phyloP scores from a whole-genome alignment of 2,888 invertebrate species.

The Thereva nobilitata region DNA sequence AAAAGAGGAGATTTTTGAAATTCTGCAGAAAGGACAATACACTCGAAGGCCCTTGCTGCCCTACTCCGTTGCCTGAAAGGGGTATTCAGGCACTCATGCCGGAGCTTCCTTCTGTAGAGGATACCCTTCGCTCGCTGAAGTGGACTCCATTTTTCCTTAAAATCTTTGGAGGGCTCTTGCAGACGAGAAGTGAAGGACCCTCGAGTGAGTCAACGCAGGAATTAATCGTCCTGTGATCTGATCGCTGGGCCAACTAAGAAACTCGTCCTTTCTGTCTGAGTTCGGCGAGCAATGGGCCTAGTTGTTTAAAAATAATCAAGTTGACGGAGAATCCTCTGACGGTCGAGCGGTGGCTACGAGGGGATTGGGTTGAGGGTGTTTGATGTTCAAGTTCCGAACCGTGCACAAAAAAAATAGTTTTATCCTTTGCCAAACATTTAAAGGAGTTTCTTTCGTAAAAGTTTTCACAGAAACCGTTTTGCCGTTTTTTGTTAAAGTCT shows the following conservation, averaged over 20 bases:
- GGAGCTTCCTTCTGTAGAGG: neutral
- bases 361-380: too few species aligned
- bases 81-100: neutral
- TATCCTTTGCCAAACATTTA: too few species aligned
- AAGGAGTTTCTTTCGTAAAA: too few species aligned
- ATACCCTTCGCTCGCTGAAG: constrained; percentile 21
- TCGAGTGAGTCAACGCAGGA: constrained; percentile 27
- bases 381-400: too few species aligned
- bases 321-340: too few species aligned
- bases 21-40: constrained; percentile 15
- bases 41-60: constrained; percentile 19
- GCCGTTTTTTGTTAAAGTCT: too few species aligned
- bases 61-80: constrained; percentile 9
- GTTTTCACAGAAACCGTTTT: too few species aligned
- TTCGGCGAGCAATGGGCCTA: too few species aligned
- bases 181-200: constrained; percentile 20
- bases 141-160: constrained; percentile 33
- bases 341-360: too few species aligned
- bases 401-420: too few species aligned
- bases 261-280: too few species aligned
- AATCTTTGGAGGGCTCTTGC: constrained; percentile 26
- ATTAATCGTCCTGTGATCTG: constrained; percentile 31
- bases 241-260: constrained; percentile 1
- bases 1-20: constrained; percentile 16
- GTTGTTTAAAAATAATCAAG: too few species aligned